phyloP scores from a whole-genome alignment of 1,140 invertebrate genomes.

The Cepaea nemoralis region DNA sequence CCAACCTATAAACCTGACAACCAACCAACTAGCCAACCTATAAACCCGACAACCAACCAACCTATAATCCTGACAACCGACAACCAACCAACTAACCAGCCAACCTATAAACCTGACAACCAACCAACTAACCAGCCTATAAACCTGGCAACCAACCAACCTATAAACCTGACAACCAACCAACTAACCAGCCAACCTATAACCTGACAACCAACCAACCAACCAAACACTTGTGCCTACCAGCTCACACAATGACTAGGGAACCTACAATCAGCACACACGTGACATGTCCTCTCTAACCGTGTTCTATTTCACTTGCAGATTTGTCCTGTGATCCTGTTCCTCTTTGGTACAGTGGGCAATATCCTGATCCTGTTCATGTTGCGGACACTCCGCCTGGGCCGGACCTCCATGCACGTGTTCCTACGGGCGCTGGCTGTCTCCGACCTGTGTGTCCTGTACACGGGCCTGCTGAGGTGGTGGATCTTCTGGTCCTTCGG shows the following conservation, averaged over 20 bases:
- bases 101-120: too few relatives aligned
- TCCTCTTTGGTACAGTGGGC: slow-evolving; percentile 50
- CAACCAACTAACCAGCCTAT: too few relatives aligned
- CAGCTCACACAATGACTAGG: too few relatives aligned
- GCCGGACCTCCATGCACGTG: slow-evolving; percentile 39
- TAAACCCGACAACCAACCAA: too few relatives aligned
- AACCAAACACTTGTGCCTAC: not conserved
- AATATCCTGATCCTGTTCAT: slow-evolving; percentile 48
- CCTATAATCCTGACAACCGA: too few relatives aligned
- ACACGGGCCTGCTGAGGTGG: slow-evolving; percentile 50
- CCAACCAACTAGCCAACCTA: too few relatives aligned
- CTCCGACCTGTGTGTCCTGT: slow-evolving; percentile 50
- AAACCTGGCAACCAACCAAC: too few relatives aligned
- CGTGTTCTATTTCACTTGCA: not conserved
- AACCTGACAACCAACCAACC: not conserved
- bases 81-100: too few relatives aligned
- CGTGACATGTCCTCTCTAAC: not conserved
- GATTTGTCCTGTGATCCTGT: slow-evolving; percentile 45
- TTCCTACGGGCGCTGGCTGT: slow-evolving; percentile 49
- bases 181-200: too few relatives aligned
- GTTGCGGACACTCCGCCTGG: slow-evolving; percentile 36
- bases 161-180: too few relatives aligned
- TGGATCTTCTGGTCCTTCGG: slow-evolving; percentile 51
- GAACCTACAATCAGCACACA: not conserved
- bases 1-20: too few relatives aligned